A percentile compares a stretch with the other conserved stretches of the same genome.
Conservation (phyloP, 1,140 invertebrate genomes). For the Drosophila punjabiensis region DNA sequence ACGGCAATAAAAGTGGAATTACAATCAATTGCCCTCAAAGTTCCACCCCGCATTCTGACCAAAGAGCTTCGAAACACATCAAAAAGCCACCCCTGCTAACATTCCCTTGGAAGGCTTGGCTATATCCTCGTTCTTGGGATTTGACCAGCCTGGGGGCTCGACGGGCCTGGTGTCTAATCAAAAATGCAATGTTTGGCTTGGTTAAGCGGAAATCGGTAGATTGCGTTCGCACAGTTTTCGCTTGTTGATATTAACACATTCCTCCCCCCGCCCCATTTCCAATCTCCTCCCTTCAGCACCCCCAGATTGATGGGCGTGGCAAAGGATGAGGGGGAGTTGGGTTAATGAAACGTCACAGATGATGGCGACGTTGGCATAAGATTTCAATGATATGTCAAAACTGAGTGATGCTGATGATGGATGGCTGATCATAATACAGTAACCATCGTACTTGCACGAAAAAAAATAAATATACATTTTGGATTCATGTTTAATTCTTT, state of each 20-base stretch:
- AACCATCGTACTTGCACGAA: conserved; percentile 25
- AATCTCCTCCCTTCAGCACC: conserved; percentile 2
- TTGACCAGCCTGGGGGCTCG: conserved; percentile 58
- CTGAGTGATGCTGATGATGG: conserved; percentile 81
- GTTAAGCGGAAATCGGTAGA: conserved; percentile 83
- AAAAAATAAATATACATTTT: neutral
- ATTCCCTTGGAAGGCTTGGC: conserved; percentile 39
- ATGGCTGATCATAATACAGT: conserved; percentile 65
- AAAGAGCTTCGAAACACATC: neutral
- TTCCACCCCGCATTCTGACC: neutral
- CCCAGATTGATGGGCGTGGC: conserved; percentile 18
- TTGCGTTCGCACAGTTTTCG: conserved; percentile 76
- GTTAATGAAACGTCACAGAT: conserved; percentile 83
- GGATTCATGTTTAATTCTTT: too few relatives aligned
- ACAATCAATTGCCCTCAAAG: conserved; percentile 44
- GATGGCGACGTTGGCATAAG: conserved; percentile 72
- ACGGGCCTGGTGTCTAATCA: conserved; percentile 68
- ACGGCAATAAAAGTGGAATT: conserved; percentile 47
- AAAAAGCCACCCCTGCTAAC: conserved; percentile 42
- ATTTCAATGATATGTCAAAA: conserved; percentile 84
- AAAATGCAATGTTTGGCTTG: conserved; percentile 84
- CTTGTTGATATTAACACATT: conserved; percentile 77
- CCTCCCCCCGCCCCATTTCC: conserved; percentile 10
- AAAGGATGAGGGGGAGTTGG: conserved; percentile 33
- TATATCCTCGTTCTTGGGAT: conserved; percentile 55